Conservation (phyloP, 2,888 invertebrate genomes). For the Helobdella robusta region DNA sequence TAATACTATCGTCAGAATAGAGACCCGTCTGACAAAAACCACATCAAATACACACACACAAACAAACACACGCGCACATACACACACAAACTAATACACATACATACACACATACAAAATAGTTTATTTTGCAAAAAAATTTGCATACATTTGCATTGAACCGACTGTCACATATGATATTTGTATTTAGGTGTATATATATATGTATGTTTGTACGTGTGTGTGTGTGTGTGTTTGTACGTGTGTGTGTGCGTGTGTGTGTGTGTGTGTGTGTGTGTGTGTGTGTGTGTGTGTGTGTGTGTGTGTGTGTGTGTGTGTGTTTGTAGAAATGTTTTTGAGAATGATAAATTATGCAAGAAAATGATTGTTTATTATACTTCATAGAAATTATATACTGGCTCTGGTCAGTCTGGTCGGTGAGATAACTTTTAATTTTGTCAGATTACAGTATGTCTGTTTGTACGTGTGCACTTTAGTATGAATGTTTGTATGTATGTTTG, state of each 20-base stretch:
- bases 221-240: slow-evolving; percentile 4
- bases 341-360: too few relatives aligned
- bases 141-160: too few relatives aligned
- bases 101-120: too few relatives aligned
- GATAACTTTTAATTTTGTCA: too few relatives aligned
- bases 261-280: neutral
- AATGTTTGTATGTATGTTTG: neutral
- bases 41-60: too few relatives aligned
- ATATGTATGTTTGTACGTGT: slow-evolving; percentile 5
- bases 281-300: slow-evolving; percentile 10
- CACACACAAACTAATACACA: too few relatives aligned
- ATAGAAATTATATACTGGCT: too few relatives aligned
- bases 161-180: neutral
- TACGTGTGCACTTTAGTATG: neutral
- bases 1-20: too few relatives aligned
- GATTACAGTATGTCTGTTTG: neutral
- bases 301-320: slow-evolving; percentile 8
- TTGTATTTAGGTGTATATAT: slow-evolving; percentile 3
- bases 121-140: too few relatives aligned
- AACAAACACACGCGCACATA: too few relatives aligned
- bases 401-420: neutral
- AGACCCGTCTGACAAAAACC: too few relatives aligned
- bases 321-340: neutral
- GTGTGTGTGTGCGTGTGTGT: slow-evolving; percentile 1
- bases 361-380: too few relatives aligned